These are phyloP conservation scores for Aphaenogaster ashmeadi DNA, from an alignment of 1,140 invertebrate genomes.

Conservation along the genomic window DNA sequence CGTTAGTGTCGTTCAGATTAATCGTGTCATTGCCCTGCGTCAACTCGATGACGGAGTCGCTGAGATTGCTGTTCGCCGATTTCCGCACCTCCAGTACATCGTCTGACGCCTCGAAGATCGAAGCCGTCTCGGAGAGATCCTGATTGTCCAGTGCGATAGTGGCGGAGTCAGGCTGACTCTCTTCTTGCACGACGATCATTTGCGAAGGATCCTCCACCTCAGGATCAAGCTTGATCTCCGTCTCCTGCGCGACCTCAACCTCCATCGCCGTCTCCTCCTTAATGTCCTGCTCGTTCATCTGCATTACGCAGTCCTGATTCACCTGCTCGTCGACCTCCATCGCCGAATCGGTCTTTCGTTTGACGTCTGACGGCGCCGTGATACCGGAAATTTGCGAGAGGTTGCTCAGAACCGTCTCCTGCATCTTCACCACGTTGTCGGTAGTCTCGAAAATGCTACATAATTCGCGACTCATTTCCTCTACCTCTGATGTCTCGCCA, in stretches of 20 bases:
- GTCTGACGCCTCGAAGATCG: constrained; percentile 82
- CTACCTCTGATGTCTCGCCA: constrained; percentile 81
- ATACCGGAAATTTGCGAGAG: constrained; percentile 80
- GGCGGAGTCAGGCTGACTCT: constrained; percentile 13
- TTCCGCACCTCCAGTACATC: constrained; percentile 74
- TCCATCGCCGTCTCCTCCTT: constrained; percentile 16
- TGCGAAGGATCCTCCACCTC: background rate
- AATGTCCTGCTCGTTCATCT: background rate
- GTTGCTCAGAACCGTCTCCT: constrained; percentile 83
- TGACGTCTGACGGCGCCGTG: background rate
- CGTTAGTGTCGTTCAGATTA: constrained; percentile 83
- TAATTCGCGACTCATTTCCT: constrained; percentile 85
- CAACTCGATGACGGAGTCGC: constrained; percentile 81
- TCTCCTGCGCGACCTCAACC: constrained; percentile 35
- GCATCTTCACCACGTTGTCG: constrained; percentile 84
- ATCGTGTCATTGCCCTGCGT: constrained; percentile 79
- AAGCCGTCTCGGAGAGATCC: constrained; percentile 76
- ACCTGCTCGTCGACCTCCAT: constrained; percentile 20
- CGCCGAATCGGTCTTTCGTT: constrained; percentile 38
- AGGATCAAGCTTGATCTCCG: constrained; percentile 37
- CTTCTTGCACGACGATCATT: constrained; percentile 7
- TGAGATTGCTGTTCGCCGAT: constrained; percentile 43
- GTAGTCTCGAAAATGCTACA: constrained; percentile 84
- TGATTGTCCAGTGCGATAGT: constrained; percentile 69
- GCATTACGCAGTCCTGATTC: background rate